A percentile compares a stretch with the other conserved stretches of the same genome.
phyloP scores from a whole-genome alignment of 2,113 vertebrate species.

The Danionella cerebrum region DNA sequence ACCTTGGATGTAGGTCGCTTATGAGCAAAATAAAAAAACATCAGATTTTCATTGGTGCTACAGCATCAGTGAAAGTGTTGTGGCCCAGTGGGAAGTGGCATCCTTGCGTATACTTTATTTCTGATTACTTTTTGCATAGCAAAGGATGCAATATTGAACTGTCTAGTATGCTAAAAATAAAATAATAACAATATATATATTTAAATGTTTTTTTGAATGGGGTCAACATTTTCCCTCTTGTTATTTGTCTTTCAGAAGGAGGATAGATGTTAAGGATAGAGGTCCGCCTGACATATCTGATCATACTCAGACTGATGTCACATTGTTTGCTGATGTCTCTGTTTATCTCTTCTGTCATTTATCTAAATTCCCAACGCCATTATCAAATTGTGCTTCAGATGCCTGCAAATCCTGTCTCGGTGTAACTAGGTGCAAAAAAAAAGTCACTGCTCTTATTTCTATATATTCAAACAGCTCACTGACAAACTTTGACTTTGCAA shows the following conservation, averaged over 20 bases:
- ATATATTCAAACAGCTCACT: not conserved
- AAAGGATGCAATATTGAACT: too few relatives aligned
- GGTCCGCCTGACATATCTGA: not conserved
- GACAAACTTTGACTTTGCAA: conserved; percentile 3
- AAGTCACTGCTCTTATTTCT: not conserved
- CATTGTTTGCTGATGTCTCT: conserved; percentile 18
- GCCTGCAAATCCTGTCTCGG: conserved; percentile 1
- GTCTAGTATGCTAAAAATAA: not conserved
- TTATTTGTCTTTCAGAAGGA: conserved; percentile 7
- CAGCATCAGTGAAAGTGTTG: too few relatives aligned
- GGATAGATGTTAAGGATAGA: not conserved
- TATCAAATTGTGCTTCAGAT: not conserved
- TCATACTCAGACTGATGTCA: not conserved
- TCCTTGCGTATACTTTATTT: too few relatives aligned
- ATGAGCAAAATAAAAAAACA: too few relatives aligned
- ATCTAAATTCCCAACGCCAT: not conserved
- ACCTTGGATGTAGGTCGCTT: too few relatives aligned
- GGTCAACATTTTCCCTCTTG: not conserved
- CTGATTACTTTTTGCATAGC: too few relatives aligned
- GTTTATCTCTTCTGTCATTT: conserved; percentile 5
- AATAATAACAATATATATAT: not conserved
- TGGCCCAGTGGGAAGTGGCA: too few relatives aligned
- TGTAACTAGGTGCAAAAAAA: not conserved
- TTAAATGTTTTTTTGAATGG: too few relatives aligned
- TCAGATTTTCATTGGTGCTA: too few relatives aligned